Base-by-base conservation (phyloP, 2,797 vertebrate genomes). In the Neoniphon sammara region DNA sequence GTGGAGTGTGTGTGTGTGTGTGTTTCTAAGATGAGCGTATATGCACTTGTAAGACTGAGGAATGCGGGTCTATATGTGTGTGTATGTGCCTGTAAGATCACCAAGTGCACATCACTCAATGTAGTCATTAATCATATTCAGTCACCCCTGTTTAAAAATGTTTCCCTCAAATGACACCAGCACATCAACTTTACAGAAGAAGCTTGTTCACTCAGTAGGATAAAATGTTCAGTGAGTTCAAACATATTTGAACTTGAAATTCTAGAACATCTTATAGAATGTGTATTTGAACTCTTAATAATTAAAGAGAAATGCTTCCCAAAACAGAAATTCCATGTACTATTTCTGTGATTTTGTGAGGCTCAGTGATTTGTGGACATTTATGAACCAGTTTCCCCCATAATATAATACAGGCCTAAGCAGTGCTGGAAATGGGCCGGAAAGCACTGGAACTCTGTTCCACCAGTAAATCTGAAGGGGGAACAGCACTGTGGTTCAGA, bases 81-180 rank as follows among this genome's bases (percentile, higher is more conserved):
- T 50, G 54, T 52, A 49, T 53, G 46, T 46, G 44, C 15, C 15
- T 58, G 23, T 36, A 52, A 59, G 12, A 54, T 15, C 11, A 25
- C 11, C 17, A 18, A 25, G 23, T 54, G 23, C 10, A 56, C 54
- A 56, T 56, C 54, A 56, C 12, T 56, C 54, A 27, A 56, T 15
- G 27, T 31, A 17, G n/a, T 66, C 46, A 67, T 57, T 46, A 50
- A 20, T 58, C 70, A 34, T 21, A 39, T 58, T 70, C 57, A 76
- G 25, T 61, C 30, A 67, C 18, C 18, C 17, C 30, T 56, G n/a
- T 31, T 27, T 5, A 56, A 56, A 56, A 30, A 30, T 14, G 7
- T 5, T 25, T 56, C 25, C 54, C 21, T 17, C 54, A 27, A 17
- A 12, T 31, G 46, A 47, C 46, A 47, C 17, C 46, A 47, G 18